Base-by-base conservation (phyloP, 2,797 vertebrate genomes). In the Danio tinwini region DNA sequence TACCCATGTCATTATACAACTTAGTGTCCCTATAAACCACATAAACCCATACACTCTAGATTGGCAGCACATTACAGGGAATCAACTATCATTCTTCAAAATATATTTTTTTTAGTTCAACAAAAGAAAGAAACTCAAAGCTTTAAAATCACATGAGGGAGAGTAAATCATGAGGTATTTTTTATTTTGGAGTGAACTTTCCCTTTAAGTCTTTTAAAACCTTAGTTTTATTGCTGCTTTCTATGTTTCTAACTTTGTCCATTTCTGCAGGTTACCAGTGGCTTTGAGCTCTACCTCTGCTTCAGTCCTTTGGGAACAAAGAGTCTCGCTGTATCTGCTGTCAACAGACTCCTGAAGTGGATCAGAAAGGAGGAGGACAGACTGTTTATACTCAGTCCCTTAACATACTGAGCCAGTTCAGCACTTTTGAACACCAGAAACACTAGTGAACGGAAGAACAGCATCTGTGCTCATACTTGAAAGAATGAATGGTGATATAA, bases 281-380 rank as follows among this genome's bases (percentile, higher is more conserved):
- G 97, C 80, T 99, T 99, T 9, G 97, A 99, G 90, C 95, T 99
- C 85, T 99, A 99, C 82, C 88, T 98, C 79, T 99, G 97, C 91
- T 98, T 97, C 93, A 98, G 96, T 87, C 97, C 97, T 0, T 87
- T 99, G 91, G 96, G 93, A 40, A 99, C 97, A 75, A 99, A 99
- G 89, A 94, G 94, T 0, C 82, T 92, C 0, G 97, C 98, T 0
- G 86, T 96, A 73, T 93, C 89, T 40, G 94, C 97, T 58, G 94
- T 97, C 86, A 96, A 89, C 91, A 99, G 97, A 88, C 95, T 99
- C 85, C 95, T 99, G 88, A 98, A 96, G 90, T 99, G 98, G 98
- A 99, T 99, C 90, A 94, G 97, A 83, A 98, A 95, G 88, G 98
- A 99, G 87, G 98, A 99, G 85, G 98, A 99, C 64, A 93, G 95